Conservation (phyloP, 2,888 invertebrate species). For the Caenorhabditis macrosperma region DNA sequence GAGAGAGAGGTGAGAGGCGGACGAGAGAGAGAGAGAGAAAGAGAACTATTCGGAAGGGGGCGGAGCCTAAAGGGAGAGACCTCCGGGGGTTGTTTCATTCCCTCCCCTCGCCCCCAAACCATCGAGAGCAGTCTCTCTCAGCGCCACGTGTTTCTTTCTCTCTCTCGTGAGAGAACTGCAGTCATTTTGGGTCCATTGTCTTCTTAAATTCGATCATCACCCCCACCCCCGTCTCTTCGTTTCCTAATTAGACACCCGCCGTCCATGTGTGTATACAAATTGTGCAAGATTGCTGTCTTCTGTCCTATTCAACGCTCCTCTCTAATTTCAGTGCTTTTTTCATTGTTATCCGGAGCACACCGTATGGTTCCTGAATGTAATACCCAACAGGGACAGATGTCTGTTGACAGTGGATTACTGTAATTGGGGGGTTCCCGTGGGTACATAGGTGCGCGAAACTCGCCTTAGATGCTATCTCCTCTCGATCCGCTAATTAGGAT, state of each 20-base stretch:
- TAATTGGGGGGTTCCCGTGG: conserved; percentile 25
- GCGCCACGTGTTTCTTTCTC: not conserved
- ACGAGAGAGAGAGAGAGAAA: not conserved
- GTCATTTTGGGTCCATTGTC: conserved; percentile 38
- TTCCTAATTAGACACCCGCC: conserved; percentile 31
- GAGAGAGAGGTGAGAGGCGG: not conserved
- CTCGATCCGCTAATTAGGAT: conserved; percentile 47
- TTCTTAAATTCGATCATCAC: conserved; percentile 28
- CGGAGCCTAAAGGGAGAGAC: conserved; percentile 12
- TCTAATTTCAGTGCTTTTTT: conserved; percentile 46
- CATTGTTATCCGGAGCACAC: conserved; percentile 13
- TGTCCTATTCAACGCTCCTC: conserved; percentile 28
- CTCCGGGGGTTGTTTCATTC: conserved; percentile 28
- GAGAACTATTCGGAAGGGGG: conserved; percentile 43
- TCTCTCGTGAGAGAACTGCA: not conserved
- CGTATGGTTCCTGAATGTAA: conserved; percentile 18
- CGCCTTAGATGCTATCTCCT: conserved; percentile 18
- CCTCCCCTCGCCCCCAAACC: not conserved
- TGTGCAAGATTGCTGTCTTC: conserved; percentile 42
- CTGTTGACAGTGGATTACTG: conserved; percentile 44
- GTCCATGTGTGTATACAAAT: conserved; percentile 50
- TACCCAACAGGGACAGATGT: conserved; percentile 24
- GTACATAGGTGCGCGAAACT: conserved; percentile 44
- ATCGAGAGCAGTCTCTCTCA: conserved; percentile 24
- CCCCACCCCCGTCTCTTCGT: too few relatives aligned